Evolutionary conservation across 2,113 vertebrate genomes (phyloP).

Genomic region (Oryzias celebensis): DNA sequence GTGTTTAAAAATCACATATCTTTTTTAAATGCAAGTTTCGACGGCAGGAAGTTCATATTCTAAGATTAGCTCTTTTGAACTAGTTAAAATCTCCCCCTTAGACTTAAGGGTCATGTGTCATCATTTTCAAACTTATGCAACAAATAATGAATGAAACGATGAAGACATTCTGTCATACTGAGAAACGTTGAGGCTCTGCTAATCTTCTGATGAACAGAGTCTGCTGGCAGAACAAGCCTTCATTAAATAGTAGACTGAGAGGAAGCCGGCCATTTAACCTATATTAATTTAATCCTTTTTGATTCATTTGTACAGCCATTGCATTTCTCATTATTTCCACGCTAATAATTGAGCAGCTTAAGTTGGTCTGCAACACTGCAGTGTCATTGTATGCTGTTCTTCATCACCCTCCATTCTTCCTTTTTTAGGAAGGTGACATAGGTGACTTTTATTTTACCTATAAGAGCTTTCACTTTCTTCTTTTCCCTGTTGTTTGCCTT

Average conservation of each 20-base stretch:
- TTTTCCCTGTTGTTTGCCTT: conserved; percentile 19
- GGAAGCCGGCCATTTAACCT: conserved; percentile 61
- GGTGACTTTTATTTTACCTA: conserved; percentile 35
- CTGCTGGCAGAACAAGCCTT: conserved; percentile 58
- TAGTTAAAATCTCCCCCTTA: conserved; percentile 22
- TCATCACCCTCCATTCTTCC: conserved; percentile 31
- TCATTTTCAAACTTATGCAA: conserved; percentile 37
- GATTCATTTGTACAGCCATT: conserved; percentile 58
- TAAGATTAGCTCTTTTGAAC: conserved; percentile 2
- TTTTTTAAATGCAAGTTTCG: no score
- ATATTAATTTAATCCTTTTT: conserved; percentile 60
- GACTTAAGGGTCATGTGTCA: conserved; percentile 39
- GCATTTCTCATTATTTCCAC: conserved; percentile 47
- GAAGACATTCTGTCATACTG: conserved; percentile 49
- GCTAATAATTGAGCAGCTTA: conserved; percentile 52
- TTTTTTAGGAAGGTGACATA: background rate
- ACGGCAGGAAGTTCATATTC: no score
- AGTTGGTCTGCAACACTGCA: conserved; percentile 42
- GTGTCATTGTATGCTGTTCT: conserved; percentile 43
- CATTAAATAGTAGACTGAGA: conserved; percentile 57
- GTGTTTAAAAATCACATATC: no score
- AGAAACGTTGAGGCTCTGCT: conserved; percentile 43
- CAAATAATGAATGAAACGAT: conserved; percentile 40
- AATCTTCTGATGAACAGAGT: conserved; percentile 54
- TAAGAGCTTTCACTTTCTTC: conserved; percentile 8